These are phyloP conservation scores for Esox lucius DNA, from an alignment of 2,797 vertebrate genomes.

Conservation along the genomic window DNA sequence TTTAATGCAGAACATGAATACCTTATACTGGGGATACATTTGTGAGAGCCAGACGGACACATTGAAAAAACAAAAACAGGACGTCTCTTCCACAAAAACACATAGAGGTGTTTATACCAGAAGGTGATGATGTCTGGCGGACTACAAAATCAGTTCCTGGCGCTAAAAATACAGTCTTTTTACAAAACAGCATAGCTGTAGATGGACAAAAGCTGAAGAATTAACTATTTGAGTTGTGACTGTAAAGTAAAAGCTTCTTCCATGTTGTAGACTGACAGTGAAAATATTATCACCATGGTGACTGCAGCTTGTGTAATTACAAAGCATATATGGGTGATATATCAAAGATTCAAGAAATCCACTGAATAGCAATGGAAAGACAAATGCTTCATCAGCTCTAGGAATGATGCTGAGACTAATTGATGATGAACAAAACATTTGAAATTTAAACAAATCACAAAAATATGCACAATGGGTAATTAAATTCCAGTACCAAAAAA, in stretches of 20 bases:
- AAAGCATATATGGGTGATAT: neutral
- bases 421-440: too few relatives aligned
- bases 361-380: slow-evolving; percentile 2
- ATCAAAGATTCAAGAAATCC: neutral
- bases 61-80: too few relatives aligned
- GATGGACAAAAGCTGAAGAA: neutral
- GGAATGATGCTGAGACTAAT: neutral
- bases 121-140: too few relatives aligned
- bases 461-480: too few relatives aligned
- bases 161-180: neutral
- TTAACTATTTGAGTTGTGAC: neutral
- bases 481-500: too few relatives aligned
- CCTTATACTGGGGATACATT: too few relatives aligned
- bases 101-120: too few relatives aligned
- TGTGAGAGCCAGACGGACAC: too few relatives aligned
- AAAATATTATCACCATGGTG: neutral
- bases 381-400: neutral
- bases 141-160: too few relatives aligned
- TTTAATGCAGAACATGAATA: too few relatives aligned
- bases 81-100: too few relatives aligned
- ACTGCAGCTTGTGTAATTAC: neutral
- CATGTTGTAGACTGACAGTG: neutral
- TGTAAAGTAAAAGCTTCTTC: neutral
- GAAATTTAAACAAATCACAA: too few relatives aligned
- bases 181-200: neutral